Base-by-base conservation (phyloP, 2,113 vertebrate species). In the Balaeniceps rex region DNA sequence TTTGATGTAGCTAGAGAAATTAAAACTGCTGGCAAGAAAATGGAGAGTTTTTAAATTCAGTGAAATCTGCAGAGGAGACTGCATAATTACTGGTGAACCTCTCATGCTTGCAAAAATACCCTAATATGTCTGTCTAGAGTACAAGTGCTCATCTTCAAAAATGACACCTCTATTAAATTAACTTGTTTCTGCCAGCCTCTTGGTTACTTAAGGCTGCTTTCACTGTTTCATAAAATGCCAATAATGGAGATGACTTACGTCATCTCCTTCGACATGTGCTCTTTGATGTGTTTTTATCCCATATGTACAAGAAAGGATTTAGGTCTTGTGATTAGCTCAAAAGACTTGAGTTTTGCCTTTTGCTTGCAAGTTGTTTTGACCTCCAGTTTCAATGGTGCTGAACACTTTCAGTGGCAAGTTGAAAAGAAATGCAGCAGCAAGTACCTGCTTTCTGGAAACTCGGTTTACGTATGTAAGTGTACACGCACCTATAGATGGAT, bases 141-240 rank as follows among this genome's bases (percentile, higher is more conserved):
- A 70, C 52, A 89, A 97, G 84, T 12, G 66, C 84, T 95, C 94
- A 55, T 95, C 87, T 93, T 91, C 91, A 95, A 89, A 94, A 96
- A 94, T 94, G 93, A 94, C 93, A 97, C 93, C 89, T 95, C 91
- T 94, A 89, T 97, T 97, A 97, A 97, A 93, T 94, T 91, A 97
- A 54, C 95, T 75, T 83, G 81, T 93, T 95, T 95, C 81, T 95
- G 66, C 87, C 82, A 83, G 91, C 82, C 77, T 85, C 93, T 91
- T 94, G 96, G 89, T 95, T 95, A 95, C 91, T 93, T 66, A 91
- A 58, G 81, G 94, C 78, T 94, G 84, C 71, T 96, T 89, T 94
- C 71, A 69, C 58, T 75, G 61, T 24, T 92, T 83, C 83, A 87
- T 77, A 95, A 94, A 97, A 97, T 91, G 94, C 81, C 94, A 92